phyloP scores from a whole-genome alignment of 2,888 invertebrate genomes.

The Spialia ferax region DNA sequence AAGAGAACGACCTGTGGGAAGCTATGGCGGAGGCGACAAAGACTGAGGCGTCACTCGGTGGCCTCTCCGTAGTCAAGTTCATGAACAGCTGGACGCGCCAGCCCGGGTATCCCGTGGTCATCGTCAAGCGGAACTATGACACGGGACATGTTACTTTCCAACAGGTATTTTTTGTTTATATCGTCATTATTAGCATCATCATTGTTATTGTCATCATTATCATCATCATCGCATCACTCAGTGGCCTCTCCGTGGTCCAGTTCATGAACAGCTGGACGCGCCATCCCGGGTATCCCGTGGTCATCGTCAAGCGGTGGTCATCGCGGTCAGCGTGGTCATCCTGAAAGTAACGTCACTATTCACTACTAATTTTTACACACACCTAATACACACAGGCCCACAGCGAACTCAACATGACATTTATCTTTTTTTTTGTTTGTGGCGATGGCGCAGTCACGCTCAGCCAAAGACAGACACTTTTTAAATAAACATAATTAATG shows the following conservation, averaged over 20 bases:
- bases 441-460: too few species aligned
- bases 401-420: too few species aligned
- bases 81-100: constrained; percentile 92
- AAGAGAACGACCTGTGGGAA: constrained; percentile 89
- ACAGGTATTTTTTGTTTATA: constrained; percentile 67
- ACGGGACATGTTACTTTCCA: constrained; percentile 71
- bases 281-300: constrained; percentile 90
- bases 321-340: too few species aligned
- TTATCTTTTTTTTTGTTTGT: too few species aligned
- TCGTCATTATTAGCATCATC: background rate
- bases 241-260: constrained; percentile 79
- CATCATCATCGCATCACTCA: constrained; percentile 50
- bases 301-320: constrained; percentile 85
- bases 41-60: constrained; percentile 61
- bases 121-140: constrained; percentile 83
- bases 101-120: constrained; percentile 89
- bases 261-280: constrained; percentile 92
- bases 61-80: constrained; percentile 84
- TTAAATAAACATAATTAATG: too few species aligned
- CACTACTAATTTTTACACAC: too few species aligned
- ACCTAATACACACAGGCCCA: too few species aligned
- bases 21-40: constrained; percentile 76
- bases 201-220: too few species aligned
- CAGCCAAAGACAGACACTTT: too few species aligned
- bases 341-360: too few species aligned